Percentiles rank a stretch among this genome's conserved stretches.
Conservation (phyloP, 2,113 vertebrate genomes). For the Piaya cayana region DNA sequence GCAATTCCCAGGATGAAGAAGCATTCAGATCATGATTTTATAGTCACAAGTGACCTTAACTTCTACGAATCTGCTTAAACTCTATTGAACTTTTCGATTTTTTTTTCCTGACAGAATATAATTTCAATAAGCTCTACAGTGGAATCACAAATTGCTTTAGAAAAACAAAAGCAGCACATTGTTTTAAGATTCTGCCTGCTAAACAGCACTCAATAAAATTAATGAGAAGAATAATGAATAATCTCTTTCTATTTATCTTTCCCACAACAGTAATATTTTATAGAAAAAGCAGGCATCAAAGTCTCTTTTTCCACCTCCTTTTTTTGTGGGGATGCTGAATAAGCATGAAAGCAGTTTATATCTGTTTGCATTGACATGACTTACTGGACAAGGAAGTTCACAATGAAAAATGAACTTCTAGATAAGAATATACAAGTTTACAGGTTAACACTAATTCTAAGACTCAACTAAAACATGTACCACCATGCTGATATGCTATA, state of each 20-base stretch:
- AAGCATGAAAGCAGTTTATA: not conserved
- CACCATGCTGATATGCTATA: not conserved
- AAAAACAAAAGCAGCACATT: accelerated
- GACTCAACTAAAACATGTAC: not conserved
- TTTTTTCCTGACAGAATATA: not conserved
- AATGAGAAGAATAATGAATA: not conserved
- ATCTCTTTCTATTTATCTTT: not conserved
- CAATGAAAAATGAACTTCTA: not conserved
- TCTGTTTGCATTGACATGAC: not conserved
- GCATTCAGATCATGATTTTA: not conserved
- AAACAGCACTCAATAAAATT: not conserved
- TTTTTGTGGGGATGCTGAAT: not conserved
- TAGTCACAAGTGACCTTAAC: not conserved
- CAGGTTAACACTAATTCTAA: not conserved
- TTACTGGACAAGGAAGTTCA: not conserved
- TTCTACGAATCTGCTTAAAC: not conserved
- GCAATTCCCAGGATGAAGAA: not conserved
- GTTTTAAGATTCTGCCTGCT: not conserved
- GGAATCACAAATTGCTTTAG: not conserved
- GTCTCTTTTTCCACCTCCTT: not conserved
- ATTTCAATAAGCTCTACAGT: not conserved
- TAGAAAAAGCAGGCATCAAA: not conserved
- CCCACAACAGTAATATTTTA: not conserved
- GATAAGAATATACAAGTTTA: not conserved
- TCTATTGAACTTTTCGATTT: not conserved